Percentiles rank a stretch among this genome's conserved stretches.
Conservation (phyloP, 2,888 invertebrate species). For the Chaetogeoica ovagalla region DNA sequence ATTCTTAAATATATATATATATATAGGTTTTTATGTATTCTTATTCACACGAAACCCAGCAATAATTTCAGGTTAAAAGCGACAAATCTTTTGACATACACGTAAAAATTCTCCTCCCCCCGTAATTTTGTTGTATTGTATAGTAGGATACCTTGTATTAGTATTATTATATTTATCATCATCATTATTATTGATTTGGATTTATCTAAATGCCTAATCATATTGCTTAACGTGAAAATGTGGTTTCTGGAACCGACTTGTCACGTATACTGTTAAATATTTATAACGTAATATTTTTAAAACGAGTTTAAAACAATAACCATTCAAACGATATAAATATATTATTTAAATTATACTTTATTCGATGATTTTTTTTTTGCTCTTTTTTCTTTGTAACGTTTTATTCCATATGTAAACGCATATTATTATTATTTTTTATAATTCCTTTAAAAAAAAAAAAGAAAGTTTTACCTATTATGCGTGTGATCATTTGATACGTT, state of each 20-base stretch:
- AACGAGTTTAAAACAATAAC: background rate
- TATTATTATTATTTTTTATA: background rate
- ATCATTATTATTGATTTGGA: background rate
- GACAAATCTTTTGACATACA: background rate
- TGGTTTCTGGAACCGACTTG: background rate
- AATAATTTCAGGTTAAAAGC: background rate
- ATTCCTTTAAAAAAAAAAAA: background rate
- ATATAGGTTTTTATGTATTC: background rate
- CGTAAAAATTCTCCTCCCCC: background rate
- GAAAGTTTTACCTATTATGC: background rate
- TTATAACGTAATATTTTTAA: background rate
- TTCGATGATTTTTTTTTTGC: background rate
- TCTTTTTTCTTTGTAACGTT: background rate
- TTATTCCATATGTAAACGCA: background rate
- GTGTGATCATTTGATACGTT: background rate
- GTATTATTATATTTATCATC: too few species aligned
- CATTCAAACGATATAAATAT: background rate
- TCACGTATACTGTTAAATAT: background rate
- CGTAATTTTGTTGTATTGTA: background rate
- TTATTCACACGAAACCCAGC: constrained; percentile 1
- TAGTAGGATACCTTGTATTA: background rate
- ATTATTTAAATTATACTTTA: background rate
- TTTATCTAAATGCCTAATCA: background rate
- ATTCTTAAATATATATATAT: background rate
- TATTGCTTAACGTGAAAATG: background rate